Conservation (phyloP, 2,888 invertebrate genomes). For the Drosophila neoperkinsi region DNA sequence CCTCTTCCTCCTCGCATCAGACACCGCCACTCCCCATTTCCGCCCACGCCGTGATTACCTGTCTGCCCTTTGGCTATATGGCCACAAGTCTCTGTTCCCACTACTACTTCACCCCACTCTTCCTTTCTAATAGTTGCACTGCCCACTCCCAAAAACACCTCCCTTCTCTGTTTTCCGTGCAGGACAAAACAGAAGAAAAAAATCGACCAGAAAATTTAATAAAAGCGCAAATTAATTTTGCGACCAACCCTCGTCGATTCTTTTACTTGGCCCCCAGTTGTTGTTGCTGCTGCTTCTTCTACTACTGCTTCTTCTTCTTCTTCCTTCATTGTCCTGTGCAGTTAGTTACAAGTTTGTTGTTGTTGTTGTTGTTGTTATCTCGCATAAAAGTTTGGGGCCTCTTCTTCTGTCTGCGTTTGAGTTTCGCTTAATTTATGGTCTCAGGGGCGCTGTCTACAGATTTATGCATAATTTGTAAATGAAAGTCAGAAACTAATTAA, state of each 20-base stretch:
- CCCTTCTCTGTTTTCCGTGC: not conserved
- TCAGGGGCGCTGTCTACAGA: slow-evolving; percentile 77
- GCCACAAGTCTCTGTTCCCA: slow-evolving; percentile 6
- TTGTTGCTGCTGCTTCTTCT: not conserved
- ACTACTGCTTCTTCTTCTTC: slow-evolving; percentile 6
- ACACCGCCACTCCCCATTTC: not conserved
- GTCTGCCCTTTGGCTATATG: slow-evolving; percentile 32
- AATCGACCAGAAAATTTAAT: slow-evolving; percentile 71
- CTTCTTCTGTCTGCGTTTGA: slow-evolving; percentile 50
- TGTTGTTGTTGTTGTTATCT: slow-evolving; percentile 46
- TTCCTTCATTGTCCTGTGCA: slow-evolving; percentile 53
- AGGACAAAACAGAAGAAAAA: slow-evolving; percentile 16
- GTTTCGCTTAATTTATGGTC: slow-evolving; percentile 78
- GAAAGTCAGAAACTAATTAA: slow-evolving; percentile 81
- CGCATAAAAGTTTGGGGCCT: slow-evolving; percentile 51
- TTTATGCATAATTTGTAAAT: slow-evolving; percentile 80
- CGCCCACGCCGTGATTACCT: slow-evolving; percentile 63
- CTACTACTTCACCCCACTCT: not conserved
- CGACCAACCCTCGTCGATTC: slow-evolving; percentile 70
- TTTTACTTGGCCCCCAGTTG: slow-evolving; percentile 12
- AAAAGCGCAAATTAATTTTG: slow-evolving; percentile 80
- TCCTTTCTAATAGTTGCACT: slow-evolving; percentile 8
- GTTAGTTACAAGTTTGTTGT: slow-evolving; percentile 75
- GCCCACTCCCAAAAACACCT: slow-evolving; percentile 6
- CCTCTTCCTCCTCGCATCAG: slow-evolving; percentile 2